Percentiles rank a stretch among this genome's conserved stretches.
These are phyloP conservation scores for Drosophila leonis DNA, from an alignment of 2,888 invertebrate species.

Conservation along the genomic window DNA sequence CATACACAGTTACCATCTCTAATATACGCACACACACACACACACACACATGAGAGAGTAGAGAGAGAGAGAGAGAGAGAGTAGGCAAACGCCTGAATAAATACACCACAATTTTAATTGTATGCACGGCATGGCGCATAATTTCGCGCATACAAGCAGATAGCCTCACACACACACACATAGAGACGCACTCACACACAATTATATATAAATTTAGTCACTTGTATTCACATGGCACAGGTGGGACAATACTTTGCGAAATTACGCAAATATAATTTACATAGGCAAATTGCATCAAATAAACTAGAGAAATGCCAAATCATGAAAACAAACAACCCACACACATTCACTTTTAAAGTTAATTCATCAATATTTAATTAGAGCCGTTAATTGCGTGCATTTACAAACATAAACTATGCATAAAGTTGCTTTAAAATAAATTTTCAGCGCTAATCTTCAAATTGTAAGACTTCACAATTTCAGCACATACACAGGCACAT, in stretches of 20 bases:
- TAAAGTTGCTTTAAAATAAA: neutral
- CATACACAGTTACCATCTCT: slow-evolving; percentile 3
- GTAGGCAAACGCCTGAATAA: slow-evolving; percentile 55
- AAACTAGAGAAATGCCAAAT: slow-evolving; percentile 28
- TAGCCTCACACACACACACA: slow-evolving; percentile 12
- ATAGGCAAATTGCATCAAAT: slow-evolving; percentile 58
- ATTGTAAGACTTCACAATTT: neutral
- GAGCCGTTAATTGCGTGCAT: slow-evolving; percentile 21
- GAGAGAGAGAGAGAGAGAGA: slow-evolving; percentile 1
- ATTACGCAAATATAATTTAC: slow-evolving; percentile 60
- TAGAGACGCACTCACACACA: slow-evolving; percentile 5
- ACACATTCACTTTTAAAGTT: neutral
- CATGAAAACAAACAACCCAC: slow-evolving; percentile 22
- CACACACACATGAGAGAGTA: slow-evolving; percentile 1
- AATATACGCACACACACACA: slow-evolving; percentile 1
- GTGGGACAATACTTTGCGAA: slow-evolving; percentile 43
- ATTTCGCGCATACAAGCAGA: slow-evolving; percentile 34
- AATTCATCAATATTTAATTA: slow-evolving; percentile 41
- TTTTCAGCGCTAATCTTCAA: neutral
- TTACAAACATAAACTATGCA: slow-evolving; percentile 14
- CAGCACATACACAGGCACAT: neutral
- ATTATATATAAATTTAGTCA: slow-evolving; percentile 23
- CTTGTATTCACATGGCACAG: slow-evolving; percentile 36
- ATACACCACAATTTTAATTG: slow-evolving; percentile 52
- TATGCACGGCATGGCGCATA: slow-evolving; percentile 56